Percentiles rank a stretch among this genome's conserved stretches.
phyloP scores from a whole-genome alignment of 2,113 vertebrate species.

The Numida meleagris region DNA sequence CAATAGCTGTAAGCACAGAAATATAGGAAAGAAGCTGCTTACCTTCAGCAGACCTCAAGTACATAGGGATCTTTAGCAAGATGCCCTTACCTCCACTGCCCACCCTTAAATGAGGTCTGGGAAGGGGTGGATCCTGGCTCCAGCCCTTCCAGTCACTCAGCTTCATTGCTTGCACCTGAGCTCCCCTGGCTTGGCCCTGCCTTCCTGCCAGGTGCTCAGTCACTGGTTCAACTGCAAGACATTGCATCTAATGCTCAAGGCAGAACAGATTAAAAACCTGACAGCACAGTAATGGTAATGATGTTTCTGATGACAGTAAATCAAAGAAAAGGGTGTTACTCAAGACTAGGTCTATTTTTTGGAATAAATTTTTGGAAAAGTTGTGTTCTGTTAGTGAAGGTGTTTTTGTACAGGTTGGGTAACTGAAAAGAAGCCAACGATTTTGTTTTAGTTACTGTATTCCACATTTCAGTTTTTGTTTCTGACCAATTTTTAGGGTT shows the following conservation, averaged over 20 bases:
- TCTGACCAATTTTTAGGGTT: conserved; percentile 81
- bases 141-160: too few relatives aligned
- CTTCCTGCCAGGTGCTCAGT: too few relatives aligned
- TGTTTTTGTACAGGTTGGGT: not conserved
- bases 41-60: too few relatives aligned
- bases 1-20: too few relatives aligned
- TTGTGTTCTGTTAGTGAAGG: not conserved
- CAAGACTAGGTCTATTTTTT: not conserved
- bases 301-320: not conserved
- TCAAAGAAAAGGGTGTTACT: not conserved
- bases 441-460: not conserved
- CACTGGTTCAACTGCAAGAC: not conserved
- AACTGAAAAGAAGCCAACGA: not conserved
- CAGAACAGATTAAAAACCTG: not conserved
- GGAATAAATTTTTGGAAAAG: not conserved
- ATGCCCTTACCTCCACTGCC: too few relatives aligned
- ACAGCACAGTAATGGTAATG: not conserved
- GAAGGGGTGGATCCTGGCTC: too few relatives aligned
- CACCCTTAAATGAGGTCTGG: too few relatives aligned
- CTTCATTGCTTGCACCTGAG: too few relatives aligned
- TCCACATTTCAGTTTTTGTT: not conserved
- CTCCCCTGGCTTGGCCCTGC: too few relatives aligned
- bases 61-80: too few relatives aligned
- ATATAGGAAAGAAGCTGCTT: too few relatives aligned
- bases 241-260: not conserved